A percentile compares a stretch with the other conserved stretches of the same genome.
phyloP scores from a whole-genome alignment of 2,888 invertebrate genomes.

The Ryuthela nishihirai region DNA sequence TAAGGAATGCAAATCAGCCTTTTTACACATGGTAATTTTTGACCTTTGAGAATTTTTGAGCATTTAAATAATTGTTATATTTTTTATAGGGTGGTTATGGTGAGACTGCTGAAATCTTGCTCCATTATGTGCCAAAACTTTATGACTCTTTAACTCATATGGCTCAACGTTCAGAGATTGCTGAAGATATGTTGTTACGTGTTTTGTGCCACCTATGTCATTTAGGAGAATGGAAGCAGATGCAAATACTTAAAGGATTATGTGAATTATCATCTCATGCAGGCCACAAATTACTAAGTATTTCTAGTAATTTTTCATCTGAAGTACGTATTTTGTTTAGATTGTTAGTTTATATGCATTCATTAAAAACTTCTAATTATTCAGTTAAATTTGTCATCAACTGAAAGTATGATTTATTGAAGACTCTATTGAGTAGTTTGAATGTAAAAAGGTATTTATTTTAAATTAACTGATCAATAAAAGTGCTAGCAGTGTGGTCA shows the following conservation, averaged over 20 bases:
- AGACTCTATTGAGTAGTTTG: too few species aligned
- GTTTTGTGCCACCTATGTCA: slow-evolving; percentile 45
- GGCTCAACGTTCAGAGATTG: slow-evolving; percentile 44
- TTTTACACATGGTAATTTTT: too few species aligned
- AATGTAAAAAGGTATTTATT: too few species aligned
- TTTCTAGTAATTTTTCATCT: slow-evolving; percentile 44
- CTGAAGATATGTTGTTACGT: slow-evolving; percentile 45
- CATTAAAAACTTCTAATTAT: too few species aligned
- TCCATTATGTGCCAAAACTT: slow-evolving; percentile 45
- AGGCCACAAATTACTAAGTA: slow-evolving; percentile 48
- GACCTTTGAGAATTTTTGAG: too few species aligned
- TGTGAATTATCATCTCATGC: slow-evolving; percentile 45
- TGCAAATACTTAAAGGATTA: slow-evolving; percentile 44
- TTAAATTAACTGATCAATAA: too few species aligned
- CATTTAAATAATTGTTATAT: too few species aligned
- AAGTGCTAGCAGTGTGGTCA: too few species aligned
- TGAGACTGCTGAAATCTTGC: slow-evolving; percentile 47
- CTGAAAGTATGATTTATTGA: too few species aligned
- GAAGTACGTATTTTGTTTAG: slow-evolving; percentile 40
- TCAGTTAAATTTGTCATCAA: too few species aligned
- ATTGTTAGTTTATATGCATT: too few species aligned
- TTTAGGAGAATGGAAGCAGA: slow-evolving; percentile 38
- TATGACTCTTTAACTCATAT: slow-evolving; percentile 45
- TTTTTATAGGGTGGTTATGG: slow-evolving; percentile 47
- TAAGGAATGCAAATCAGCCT: too few species aligned